A percentile compares a stretch with the other conserved stretches of the same genome.
These are phyloP conservation scores for Motacilla tschutschensis DNA, from an alignment of 2,113 vertebrate species.

Conservation along the genomic window DNA sequence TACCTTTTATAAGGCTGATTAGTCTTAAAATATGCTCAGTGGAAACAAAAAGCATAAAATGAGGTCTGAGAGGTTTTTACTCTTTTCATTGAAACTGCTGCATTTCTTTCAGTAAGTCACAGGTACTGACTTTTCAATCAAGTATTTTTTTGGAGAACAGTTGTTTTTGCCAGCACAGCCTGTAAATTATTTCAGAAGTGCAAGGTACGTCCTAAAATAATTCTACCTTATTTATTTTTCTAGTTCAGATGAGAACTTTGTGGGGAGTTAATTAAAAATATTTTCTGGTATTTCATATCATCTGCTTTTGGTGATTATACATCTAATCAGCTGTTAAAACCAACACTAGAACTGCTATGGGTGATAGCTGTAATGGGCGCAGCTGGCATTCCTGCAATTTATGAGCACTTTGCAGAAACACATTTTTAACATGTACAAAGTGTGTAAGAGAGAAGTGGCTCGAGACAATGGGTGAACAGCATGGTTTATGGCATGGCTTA, in stretches of 20 bases:
- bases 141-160: constrained; percentile 45
- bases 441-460: background rate
- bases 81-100: constrained; percentile 53
- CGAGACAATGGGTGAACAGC: background rate
- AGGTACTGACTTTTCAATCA: constrained; percentile 57
- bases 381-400: constrained; percentile 22
- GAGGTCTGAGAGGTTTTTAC: constrained; percentile 50
- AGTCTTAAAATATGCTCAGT: constrained; percentile 74
- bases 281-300: constrained; percentile 19
- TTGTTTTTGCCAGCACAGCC: constrained; percentile 26
- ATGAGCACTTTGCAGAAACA: background rate
- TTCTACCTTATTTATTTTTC: constrained; percentile 58
- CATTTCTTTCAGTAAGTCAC: constrained; percentile 42
- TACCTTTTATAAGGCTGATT: constrained; percentile 78
- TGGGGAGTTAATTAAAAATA: constrained; percentile 45
- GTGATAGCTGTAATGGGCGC: background rate
- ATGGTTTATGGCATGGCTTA: background rate
- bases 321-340: constrained; percentile 10
- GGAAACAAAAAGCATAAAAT: constrained; percentile 66
- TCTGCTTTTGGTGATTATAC: background rate
- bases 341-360: background rate
- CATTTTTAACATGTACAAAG: background rate
- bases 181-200: constrained; percentile 49
- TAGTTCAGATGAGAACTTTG: constrained; percentile 29
- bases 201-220: constrained; percentile 44